These are phyloP conservation scores for Nothoprocta perdicaria DNA, from an alignment of 2,113 vertebrate species.

Conservation along the genomic window DNA sequence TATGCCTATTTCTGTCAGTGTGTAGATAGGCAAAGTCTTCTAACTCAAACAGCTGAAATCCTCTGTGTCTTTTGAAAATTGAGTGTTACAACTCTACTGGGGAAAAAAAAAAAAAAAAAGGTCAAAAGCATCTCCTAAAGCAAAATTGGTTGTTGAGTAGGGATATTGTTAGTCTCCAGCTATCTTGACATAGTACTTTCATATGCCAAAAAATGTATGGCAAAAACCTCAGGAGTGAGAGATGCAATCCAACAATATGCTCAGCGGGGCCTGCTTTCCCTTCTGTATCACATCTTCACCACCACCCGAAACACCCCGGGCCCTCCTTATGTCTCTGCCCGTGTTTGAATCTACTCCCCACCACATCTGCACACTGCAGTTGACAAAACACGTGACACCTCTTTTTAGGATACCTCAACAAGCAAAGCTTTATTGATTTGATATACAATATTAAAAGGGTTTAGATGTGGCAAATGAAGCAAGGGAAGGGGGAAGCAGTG, in stretches of 20 bases:
- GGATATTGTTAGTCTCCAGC: not conserved
- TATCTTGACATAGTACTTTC: not conserved
- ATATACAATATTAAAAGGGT: constrained; percentile 8
- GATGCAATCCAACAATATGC: fast-evolving
- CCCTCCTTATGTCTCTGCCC: not conserved
- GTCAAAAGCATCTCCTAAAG: not conserved
- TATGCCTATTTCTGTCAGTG: not conserved
- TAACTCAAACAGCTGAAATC: not conserved
- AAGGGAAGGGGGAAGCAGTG: not conserved
- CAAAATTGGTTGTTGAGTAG: fast-evolving
- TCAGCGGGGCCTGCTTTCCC: not conserved
- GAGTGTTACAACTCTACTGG: no score
- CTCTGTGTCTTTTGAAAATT: not conserved
- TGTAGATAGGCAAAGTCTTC: not conserved
- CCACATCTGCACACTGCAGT: not conserved
- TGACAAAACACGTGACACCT: not conserved
- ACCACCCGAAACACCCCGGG: not conserved
- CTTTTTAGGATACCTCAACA: not conserved
- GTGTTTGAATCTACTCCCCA: not conserved
- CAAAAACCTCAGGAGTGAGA: not conserved
- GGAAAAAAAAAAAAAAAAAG: not conserved
- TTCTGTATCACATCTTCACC: no score
- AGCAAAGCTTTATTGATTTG: constrained; percentile 64
- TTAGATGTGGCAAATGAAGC: constrained; percentile 35
- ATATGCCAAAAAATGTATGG: fast-evolving